phyloP scores from a whole-genome alignment of 2,888 invertebrate genomes.

The Chirona hameri region DNA sequence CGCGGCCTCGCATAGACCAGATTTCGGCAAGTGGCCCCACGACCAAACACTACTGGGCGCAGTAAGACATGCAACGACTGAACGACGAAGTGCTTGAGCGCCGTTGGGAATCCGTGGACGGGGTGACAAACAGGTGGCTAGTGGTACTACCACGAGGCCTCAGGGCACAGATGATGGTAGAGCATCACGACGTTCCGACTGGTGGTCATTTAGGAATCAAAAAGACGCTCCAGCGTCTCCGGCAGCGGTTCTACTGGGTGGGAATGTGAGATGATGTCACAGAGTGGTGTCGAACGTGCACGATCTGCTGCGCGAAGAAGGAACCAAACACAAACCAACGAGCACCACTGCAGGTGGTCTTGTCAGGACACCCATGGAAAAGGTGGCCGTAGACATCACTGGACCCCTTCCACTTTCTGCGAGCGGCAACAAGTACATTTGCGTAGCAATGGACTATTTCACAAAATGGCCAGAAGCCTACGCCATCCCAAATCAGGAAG shows the following conservation, averaged over 20 bases:
- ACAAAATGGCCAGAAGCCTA: conserved; percentile 4
- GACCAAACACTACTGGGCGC: not conserved
- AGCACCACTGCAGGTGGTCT: conserved; percentile 23
- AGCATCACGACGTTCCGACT: not conserved
- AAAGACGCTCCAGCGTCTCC: not conserved
- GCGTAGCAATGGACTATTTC: conserved; percentile 10
- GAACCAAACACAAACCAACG: not conserved
- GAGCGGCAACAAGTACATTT: conserved; percentile 2
- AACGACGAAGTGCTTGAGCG: not conserved
- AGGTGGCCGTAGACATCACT: conserved; percentile 25
- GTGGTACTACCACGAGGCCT: not conserved
- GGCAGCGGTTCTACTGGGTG: conserved; percentile 7
- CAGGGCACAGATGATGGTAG: not conserved
- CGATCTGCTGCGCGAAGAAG: conserved; percentile 22
- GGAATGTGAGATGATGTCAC: conserved; percentile 3
- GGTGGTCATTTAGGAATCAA: not conserved
- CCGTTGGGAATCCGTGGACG: not conserved
- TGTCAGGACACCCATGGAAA: conserved; percentile 4
- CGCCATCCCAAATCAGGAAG: conserved; percentile 25
- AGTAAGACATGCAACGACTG: not conserved
- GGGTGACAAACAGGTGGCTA: not conserved
- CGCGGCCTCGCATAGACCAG: no score
- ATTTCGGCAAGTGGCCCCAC: not conserved
- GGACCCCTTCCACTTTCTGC: conserved; percentile 23
- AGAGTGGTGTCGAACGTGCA: not conserved